phyloP scores from a whole-genome alignment of 1,140 invertebrate genomes.

The Diorhabda elongata region DNA sequence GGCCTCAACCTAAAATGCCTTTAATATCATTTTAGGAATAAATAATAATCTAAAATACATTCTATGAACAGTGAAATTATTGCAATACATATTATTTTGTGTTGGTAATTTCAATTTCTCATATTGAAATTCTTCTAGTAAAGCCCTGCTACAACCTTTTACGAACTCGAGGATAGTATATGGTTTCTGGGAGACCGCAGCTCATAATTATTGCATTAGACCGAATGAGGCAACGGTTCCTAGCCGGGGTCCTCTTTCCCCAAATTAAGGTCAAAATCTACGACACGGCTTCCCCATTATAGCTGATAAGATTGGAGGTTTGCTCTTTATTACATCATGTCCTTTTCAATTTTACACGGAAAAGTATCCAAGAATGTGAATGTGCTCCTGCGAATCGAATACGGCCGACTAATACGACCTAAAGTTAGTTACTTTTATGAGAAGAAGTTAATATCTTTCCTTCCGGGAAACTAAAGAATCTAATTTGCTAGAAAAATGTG shows the following conservation, averaged over 20 bases:
- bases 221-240: slow-evolving; percentile 5
- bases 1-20: too few species aligned
- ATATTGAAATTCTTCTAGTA: too few species aligned
- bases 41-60: too few species aligned
- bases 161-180: slow-evolving; percentile 1
- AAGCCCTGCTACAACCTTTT: neutral
- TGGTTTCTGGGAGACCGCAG: slow-evolving; percentile 20
- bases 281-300: slow-evolving; percentile 9
- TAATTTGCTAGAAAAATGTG: too few species aligned
- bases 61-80: too few species aligned
- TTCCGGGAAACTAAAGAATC: neutral
- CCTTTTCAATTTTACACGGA: slow-evolving; percentile 13
- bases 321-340: slow-evolving; percentile 14
- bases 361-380: neutral
- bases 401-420: neutral
- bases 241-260: slow-evolving; percentile 13
- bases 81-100: too few species aligned
- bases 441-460: slow-evolving; percentile 2
- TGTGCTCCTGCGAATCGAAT: neutral
- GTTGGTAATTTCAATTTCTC: neutral
- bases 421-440: neutral
- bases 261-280: slow-evolving; percentile 16
- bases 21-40: too few species aligned
- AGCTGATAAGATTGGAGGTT: slow-evolving; percentile 14
- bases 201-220: slow-evolving; percentile 33